Percentiles rank a stretch among this genome's conserved stretches.
phyloP scores from a whole-genome alignment of 2,888 invertebrate genomes.

The Dryadula phaetusa region DNA sequence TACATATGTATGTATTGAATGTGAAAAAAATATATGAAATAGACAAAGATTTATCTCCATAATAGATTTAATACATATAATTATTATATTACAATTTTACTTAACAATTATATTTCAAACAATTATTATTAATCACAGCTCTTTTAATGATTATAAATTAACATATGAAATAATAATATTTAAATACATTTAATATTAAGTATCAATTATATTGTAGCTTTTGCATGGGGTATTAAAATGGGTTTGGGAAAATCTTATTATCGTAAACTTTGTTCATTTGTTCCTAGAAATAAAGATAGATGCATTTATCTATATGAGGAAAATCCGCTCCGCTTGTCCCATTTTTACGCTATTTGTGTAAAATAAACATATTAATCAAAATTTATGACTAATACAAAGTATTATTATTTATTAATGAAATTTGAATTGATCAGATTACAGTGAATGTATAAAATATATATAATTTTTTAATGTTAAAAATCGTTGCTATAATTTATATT shows the following conservation, averaged over 20 bases:
- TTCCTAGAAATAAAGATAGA: conserved; percentile 19
- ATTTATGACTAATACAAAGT: not conserved
- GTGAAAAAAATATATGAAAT: no score
- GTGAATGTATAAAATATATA: not conserved
- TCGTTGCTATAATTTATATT: not conserved
- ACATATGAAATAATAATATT: not conserved
- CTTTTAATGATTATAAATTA: not conserved
- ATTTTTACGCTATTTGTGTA: not conserved
- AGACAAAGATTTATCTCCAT: no score
- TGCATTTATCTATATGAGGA: conserved; percentile 20
- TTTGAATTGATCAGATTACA: conserved; percentile 1
- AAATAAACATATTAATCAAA: not conserved
- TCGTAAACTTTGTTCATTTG: conserved; percentile 13
- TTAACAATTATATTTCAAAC: not conserved
- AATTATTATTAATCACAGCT: not conserved
- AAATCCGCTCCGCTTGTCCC: conserved; percentile 12
- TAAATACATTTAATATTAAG: conserved; percentile 16
- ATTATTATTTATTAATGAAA: not conserved
- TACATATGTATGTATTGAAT: no score
- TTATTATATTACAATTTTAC: no score
- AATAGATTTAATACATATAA: not conserved
- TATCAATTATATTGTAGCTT: conserved; percentile 36
- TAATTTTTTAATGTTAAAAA: not conserved
- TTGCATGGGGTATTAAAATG: conserved; percentile 32
- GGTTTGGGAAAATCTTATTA: conserved; percentile 24